These are phyloP conservation scores for Scomber colias DNA, from an alignment of 2,113 vertebrate species.

Conservation along the genomic window DNA sequence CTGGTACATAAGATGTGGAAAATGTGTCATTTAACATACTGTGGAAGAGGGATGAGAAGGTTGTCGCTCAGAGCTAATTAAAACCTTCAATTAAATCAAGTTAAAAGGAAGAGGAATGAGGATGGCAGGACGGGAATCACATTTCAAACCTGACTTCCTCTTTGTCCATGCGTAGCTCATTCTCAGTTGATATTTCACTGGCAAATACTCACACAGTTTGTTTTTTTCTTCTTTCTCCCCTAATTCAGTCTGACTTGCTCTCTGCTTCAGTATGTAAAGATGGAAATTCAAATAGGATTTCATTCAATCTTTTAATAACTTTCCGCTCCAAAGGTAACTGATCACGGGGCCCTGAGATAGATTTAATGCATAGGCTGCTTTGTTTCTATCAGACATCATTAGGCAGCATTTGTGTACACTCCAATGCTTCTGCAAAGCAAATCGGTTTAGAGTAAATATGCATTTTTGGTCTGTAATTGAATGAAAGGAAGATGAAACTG, in stretches of 20 bases:
- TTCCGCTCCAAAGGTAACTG: constrained; percentile 33
- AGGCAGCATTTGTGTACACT: background rate
- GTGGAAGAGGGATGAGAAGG: constrained; percentile 30
- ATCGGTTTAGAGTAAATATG: background rate
- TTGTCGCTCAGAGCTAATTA: constrained; percentile 73
- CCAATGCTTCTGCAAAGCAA: background rate
- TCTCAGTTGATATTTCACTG: constrained; percentile 50
- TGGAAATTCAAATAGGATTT: constrained; percentile 51
- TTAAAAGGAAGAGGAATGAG: constrained; percentile 51
- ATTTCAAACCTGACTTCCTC: constrained; percentile 76
- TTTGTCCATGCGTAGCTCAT: constrained; percentile 58
- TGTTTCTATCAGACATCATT: constrained; percentile 14
- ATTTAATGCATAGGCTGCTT: background rate
- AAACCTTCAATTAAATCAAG: constrained; percentile 75
- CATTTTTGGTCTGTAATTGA: background rate
- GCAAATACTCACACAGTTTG: constrained; percentile 18
- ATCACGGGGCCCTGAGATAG: background rate
- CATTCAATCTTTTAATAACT: constrained; percentile 62
- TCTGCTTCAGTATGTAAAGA: constrained; percentile 31
- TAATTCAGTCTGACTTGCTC: constrained; percentile 29
- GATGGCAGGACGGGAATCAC: constrained; percentile 55
- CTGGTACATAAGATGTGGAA: constrained; percentile 21
- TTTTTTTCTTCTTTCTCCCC: constrained; percentile 7
- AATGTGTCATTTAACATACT: constrained; percentile 67
- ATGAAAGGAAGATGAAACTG: background rate